Evolutionary conservation across 2,888 invertebrate species (phyloP).

Genomic region (Drosophila anomelani): DNA sequence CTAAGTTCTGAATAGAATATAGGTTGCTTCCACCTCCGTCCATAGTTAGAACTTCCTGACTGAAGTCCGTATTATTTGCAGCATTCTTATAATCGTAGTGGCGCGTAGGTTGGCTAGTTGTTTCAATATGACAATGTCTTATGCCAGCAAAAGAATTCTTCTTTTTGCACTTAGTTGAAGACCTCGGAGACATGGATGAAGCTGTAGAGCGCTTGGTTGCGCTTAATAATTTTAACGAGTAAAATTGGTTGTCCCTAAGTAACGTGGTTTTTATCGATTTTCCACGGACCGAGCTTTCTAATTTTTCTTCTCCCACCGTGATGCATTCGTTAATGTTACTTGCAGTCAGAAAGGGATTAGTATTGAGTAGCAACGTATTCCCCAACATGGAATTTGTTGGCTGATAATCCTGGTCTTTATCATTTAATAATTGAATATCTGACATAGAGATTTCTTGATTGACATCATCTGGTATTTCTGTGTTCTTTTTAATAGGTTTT

Average conservation of each 20-base stretch:
- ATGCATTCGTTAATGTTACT: slow-evolving; percentile 83
- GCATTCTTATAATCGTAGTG: slow-evolving; percentile 87
- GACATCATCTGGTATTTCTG: slow-evolving; percentile 29
- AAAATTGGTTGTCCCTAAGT: slow-evolving; percentile 82
- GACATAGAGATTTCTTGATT: slow-evolving; percentile 63
- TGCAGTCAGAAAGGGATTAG: slow-evolving; percentile 82
- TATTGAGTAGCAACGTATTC: slow-evolving; percentile 61
- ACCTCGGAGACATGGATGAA: slow-evolving; percentile 17
- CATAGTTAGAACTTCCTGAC: slow-evolving; percentile 56
- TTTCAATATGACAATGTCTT: slow-evolving; percentile 83
- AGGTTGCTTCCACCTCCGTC: slow-evolving; percentile 56
- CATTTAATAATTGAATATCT: slow-evolving; percentile 76
- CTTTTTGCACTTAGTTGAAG: slow-evolving; percentile 81
- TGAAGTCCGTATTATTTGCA: slow-evolving; percentile 86
- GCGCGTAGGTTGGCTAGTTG: slow-evolving; percentile 75
- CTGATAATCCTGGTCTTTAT: slow-evolving; percentile 80
- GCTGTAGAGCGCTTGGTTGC: slow-evolving; percentile 38
- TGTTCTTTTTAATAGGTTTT: slow-evolving; percentile 57
- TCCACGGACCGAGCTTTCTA: slow-evolving; percentile 53
- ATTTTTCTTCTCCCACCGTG: slow-evolving; percentile 59
- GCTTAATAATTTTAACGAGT: slow-evolving; percentile 82
- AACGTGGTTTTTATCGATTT: slow-evolving; percentile 47
- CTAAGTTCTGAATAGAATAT: slow-evolving; percentile 53
- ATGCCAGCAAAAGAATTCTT: slow-evolving; percentile 84
- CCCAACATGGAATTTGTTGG: slow-evolving; percentile 81